phyloP scores from a whole-genome alignment of 2,113 vertebrate genomes.

The Rhinogobius similis region DNA sequence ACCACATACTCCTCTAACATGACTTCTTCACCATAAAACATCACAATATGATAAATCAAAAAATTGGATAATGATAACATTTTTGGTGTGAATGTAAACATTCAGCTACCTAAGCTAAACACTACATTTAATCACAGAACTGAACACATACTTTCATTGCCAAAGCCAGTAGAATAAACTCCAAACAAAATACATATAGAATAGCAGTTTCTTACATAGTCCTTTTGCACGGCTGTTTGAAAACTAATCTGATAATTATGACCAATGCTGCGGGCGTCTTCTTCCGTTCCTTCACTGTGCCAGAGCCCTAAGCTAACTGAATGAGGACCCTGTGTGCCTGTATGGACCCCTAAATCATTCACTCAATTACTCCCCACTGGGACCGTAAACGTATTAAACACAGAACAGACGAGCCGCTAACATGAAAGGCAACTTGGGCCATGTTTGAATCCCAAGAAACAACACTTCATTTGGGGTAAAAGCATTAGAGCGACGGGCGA shows the following conservation, averaged over 20 bases:
- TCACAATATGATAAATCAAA: too few species aligned
- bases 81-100: too few species aligned
- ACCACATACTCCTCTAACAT: too few species aligned
- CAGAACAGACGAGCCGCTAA: conserved; percentile 74
- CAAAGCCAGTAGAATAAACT: too few species aligned
- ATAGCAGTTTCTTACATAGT: conserved; percentile 64
- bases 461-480: conserved; percentile 79
- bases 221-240: conserved; percentile 65
- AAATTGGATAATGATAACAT: too few species aligned
- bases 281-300: conserved; percentile 83
- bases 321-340: conserved; percentile 73
- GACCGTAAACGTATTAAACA: conserved; percentile 75
- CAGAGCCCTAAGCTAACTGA: conserved; percentile 74
- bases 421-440: conserved; percentile 80
- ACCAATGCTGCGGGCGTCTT: conserved; percentile 75
- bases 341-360: conserved; percentile 75
- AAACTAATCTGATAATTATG: conserved; percentile 75
- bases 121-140: too few species aligned
- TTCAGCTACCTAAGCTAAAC: too few species aligned
- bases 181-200: too few species aligned
- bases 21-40: too few species aligned
- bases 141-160: too few species aligned
- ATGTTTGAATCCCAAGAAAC: conserved; percentile 81
- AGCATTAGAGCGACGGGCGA: conserved; percentile 65
- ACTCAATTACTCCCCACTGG: conserved; percentile 78